These are phyloP conservation scores for Entelurus aequoreus DNA, from an alignment of 2,113 vertebrate species.

Conservation along the genomic window DNA sequence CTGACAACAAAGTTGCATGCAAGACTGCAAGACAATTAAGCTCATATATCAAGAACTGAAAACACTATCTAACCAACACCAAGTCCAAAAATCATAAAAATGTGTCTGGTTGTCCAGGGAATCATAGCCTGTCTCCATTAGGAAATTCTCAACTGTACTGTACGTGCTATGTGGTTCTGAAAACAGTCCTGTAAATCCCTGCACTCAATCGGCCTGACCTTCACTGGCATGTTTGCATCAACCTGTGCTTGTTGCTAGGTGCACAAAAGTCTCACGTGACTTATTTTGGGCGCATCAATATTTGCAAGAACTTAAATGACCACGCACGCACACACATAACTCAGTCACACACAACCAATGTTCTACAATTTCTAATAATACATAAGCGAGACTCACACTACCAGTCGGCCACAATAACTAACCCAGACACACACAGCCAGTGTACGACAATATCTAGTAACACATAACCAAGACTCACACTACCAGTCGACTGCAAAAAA, in stretches of 20 bases:
- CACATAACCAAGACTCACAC: too few relatives aligned
- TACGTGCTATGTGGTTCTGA: conserved; percentile 53
- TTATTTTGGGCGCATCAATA: conserved; percentile 45
- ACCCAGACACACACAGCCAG: too few relatives aligned
- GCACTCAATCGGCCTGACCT: conserved; percentile 56
- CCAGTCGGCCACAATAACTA: too few relatives aligned
- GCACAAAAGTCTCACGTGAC: conserved; percentile 52
- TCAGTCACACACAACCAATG: not conserved
- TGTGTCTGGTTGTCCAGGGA: conserved; percentile 6
- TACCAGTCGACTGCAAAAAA: too few relatives aligned
- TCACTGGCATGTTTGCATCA: conserved; percentile 48
- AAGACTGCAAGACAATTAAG: not conserved
- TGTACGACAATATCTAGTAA: too few relatives aligned
- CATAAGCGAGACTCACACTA: too few relatives aligned
- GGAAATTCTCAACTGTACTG: conserved; percentile 29
- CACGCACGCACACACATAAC: conserved; percentile 1
- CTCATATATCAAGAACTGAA: not conserved
- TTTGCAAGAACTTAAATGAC: conserved; percentile 15
- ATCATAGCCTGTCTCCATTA: conserved; percentile 10
- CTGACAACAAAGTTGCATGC: not conserved
- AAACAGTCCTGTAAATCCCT: conserved; percentile 61
- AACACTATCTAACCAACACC: not conserved
- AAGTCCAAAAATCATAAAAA: not conserved
- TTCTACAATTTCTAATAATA: too few relatives aligned
- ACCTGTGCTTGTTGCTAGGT: conserved; percentile 54